Conservation (phyloP, 37 sponge, comb jelly and placozoan species). For the Cladorhizidae sp. region DNA sequence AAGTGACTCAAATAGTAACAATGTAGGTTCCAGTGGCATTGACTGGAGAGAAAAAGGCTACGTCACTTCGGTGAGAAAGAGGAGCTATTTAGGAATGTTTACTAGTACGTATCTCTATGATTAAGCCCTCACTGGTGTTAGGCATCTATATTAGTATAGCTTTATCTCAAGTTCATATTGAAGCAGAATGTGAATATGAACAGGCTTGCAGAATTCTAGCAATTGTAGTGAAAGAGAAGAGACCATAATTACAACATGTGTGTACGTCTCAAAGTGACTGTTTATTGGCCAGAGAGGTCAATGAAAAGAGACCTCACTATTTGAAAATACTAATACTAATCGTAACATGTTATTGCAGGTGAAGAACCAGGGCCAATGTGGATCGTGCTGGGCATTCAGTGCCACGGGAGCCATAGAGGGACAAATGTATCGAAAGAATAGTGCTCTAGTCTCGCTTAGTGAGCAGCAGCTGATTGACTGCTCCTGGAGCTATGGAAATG, state of each 20-base stretch:
- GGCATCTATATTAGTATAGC: background rate
- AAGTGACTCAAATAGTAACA: background rate
- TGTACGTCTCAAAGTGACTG: no score
- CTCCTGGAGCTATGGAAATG: conserved; percentile 81
- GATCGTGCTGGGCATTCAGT: conserved; percentile 94
- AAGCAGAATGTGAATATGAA: no score
- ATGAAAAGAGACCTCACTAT: no score
- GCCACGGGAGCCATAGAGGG: conserved; percentile 87
- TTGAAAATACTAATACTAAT: background rate
- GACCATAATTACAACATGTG: no score
- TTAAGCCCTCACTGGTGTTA: background rate
- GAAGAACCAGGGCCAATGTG: conserved; percentile 92
- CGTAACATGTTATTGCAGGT: conserved; percentile 30
- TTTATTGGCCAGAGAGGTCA: no score
- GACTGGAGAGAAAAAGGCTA: conserved; percentile 69
- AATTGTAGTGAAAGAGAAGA: no score
- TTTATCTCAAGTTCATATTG: background rate
- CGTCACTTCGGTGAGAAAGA: conserved; percentile 49
- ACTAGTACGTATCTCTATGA: background rate
- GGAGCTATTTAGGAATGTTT: background rate
- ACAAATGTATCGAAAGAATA: conserved; percentile 49
- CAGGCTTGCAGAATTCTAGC: no score
- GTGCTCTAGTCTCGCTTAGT: conserved; percentile 74
- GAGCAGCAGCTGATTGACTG: conserved; percentile 97
- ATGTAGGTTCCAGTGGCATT: conserved; percentile 5